These are phyloP conservation scores for Calcarius lapponicus DNA, from an alignment of 2,797 vertebrate species.

Conservation along the genomic window DNA sequence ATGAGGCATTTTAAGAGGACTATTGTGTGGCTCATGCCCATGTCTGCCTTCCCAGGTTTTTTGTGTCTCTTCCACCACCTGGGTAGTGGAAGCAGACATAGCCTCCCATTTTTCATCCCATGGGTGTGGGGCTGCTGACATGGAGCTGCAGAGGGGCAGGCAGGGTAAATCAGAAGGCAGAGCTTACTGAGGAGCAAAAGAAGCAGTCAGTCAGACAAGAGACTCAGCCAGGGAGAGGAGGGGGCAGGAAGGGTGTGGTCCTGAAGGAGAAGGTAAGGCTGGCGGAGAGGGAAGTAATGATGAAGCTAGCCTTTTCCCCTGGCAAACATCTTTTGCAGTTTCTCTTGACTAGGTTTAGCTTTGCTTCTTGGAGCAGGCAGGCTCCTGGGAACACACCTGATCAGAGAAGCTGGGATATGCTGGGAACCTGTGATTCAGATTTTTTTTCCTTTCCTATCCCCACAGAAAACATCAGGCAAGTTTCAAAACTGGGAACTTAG, in stretches of 20 bases:
- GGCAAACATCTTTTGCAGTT: not conserved
- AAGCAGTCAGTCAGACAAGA: not conserved
- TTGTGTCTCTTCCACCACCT: not conserved
- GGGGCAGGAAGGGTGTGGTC: not conserved
- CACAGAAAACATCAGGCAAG: not conserved
- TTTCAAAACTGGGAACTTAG: not conserved
- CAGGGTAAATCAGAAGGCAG: not conserved
- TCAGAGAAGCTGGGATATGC: not conserved
- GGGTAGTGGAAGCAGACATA: not conserved
- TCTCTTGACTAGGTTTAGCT: not conserved
- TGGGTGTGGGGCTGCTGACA: not conserved
- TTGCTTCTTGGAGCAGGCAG: not conserved
- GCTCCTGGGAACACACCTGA: not conserved
- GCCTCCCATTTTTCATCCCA: not conserved
- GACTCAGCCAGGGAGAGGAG: not conserved
- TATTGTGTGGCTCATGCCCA: fast-evolving
- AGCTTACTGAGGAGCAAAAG: not conserved
- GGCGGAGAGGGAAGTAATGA: not conserved
- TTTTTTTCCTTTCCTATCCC: not conserved
- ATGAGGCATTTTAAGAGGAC: not conserved
- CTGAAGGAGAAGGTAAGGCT: not conserved
- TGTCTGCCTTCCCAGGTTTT: not conserved
- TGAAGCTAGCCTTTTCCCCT: not conserved
- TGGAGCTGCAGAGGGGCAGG: not conserved
- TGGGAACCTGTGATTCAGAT: not conserved